A percentile compares a stretch with the other conserved stretches of the same genome.
Conservation (phyloP, 37 sponge, comb jelly and placozoan genomes). For the Hexactinellida sp. region DNA sequence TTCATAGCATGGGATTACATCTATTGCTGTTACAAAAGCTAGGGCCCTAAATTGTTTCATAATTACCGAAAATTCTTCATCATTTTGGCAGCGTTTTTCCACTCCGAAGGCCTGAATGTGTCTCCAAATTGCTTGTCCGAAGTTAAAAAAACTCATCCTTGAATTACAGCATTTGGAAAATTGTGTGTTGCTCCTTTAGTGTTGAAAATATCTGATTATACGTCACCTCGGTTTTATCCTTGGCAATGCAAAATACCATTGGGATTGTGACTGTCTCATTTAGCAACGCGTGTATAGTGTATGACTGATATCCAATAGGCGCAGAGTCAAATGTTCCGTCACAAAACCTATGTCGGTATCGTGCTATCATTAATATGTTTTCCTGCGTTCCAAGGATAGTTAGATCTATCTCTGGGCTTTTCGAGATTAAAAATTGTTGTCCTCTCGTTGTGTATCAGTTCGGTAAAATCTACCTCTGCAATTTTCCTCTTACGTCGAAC, state of each 20-base stretch:
- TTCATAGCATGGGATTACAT: background rate
- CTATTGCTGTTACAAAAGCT: background rate
- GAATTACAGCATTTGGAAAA: background rate
- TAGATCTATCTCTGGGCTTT: background rate
- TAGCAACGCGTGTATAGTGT: background rate
- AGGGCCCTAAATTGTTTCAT: background rate
- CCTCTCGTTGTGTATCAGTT: background rate
- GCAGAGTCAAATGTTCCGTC: background rate
- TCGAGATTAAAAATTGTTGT: conserved; percentile 3
- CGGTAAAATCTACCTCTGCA: background rate
- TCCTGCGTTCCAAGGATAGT: background rate
- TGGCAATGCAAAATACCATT: background rate
- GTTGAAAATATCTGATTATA: background rate
- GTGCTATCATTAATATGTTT: background rate
- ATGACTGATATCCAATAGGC: background rate
- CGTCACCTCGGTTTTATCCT: background rate
- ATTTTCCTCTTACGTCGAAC: background rate
- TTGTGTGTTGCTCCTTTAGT: background rate
- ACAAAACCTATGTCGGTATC: background rate
- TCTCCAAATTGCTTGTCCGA: conserved; percentile 9
- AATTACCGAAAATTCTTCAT: background rate
- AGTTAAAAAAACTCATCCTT: background rate
- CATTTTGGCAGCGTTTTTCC: background rate
- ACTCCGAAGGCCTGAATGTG: background rate
- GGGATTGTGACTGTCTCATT: background rate